phyloP scores from a whole-genome alignment of 2,888 invertebrate species.

The Melipona beecheii region DNA sequence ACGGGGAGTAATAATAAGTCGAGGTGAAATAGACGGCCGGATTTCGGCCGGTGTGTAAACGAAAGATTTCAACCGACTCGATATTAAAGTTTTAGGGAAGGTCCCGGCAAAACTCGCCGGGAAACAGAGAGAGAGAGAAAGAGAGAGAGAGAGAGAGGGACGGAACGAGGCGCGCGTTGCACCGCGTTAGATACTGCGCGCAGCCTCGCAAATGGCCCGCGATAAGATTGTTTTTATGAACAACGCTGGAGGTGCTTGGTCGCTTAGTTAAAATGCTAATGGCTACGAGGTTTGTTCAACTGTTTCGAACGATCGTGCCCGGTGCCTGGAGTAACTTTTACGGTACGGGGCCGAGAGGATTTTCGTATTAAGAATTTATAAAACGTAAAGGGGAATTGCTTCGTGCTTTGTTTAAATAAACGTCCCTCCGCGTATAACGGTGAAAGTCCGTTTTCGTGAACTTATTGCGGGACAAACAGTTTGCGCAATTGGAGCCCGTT shows the following conservation, averaged over 20 bases:
- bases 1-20: conserved; percentile 1
- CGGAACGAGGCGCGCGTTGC: conserved; percentile 8
- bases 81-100: conserved; percentile 32
- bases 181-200: conserved; percentile 1
- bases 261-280: conserved; percentile 37
- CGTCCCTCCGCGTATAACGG: not conserved
- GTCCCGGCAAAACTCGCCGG: conserved; percentile 20
- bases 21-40: not conserved
- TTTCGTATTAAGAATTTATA: not conserved
- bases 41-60: not conserved
- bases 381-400: not conserved
- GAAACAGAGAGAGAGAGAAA: not conserved
- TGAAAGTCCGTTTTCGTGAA: not conserved
- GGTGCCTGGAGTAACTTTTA: not conserved
- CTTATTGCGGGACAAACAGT: too few species aligned
- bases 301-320: conserved; percentile 1
- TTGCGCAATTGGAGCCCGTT: too few species aligned
- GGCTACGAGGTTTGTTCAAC: conserved; percentile 18
- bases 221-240: conserved; percentile 46
- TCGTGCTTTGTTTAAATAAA: not conserved
- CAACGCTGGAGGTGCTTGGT: conserved; percentile 17
- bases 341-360: not conserved
- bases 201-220: conserved; percentile 28
- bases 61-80: conserved; percentile 6
- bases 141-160: conserved; percentile 8